Conservation (phyloP, 1,140 invertebrate species). For the Ceratoteleas bidentatus region DNA sequence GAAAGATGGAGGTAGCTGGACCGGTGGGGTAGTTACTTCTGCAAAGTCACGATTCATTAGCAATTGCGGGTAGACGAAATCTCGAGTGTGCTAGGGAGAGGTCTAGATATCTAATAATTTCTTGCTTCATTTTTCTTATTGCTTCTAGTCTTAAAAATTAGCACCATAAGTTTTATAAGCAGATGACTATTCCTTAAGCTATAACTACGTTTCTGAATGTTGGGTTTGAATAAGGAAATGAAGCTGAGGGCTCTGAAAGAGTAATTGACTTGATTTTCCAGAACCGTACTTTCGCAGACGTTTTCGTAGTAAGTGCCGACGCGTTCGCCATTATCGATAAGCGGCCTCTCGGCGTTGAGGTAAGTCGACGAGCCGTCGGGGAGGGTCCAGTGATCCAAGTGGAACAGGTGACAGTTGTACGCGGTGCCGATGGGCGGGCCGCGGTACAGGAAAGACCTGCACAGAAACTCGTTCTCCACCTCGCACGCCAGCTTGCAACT, state of each 20-base stretch:
- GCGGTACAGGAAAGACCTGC: constrained; percentile 93
- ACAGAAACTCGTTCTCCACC: constrained; percentile 95
- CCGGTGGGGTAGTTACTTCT: constrained; percentile 32
- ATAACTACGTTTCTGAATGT: too few species aligned
- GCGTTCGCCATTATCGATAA: constrained; percentile 94
- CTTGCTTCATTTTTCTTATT: too few species aligned
- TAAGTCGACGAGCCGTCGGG: constrained; percentile 95
- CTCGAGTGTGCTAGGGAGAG: too few species aligned
- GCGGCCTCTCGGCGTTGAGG: constrained; percentile 91
- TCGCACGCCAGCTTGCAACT: constrained; percentile 94
- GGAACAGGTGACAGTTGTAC: constrained; percentile 95
- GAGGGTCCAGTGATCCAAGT: constrained; percentile 94
- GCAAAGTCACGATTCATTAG: constrained; percentile 10
- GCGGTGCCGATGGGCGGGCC: constrained; percentile 87
- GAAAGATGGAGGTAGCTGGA: constrained; percentile 6
- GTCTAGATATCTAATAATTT: too few species aligned
- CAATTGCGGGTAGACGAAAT: background rate
- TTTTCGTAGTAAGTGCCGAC: constrained; percentile 95
- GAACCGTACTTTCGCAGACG: constrained; percentile 87
- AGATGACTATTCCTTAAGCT: too few species aligned
- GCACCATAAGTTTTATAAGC: too few species aligned
- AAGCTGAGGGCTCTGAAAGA: background rate
- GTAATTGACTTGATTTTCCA: background rate
- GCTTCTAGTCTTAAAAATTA: too few species aligned
- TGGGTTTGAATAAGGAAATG: too few species aligned